These are phyloP conservation scores for Ennomos fuscantarius DNA, from an alignment of 2,888 invertebrate genomes.

Conservation along the genomic window DNA sequence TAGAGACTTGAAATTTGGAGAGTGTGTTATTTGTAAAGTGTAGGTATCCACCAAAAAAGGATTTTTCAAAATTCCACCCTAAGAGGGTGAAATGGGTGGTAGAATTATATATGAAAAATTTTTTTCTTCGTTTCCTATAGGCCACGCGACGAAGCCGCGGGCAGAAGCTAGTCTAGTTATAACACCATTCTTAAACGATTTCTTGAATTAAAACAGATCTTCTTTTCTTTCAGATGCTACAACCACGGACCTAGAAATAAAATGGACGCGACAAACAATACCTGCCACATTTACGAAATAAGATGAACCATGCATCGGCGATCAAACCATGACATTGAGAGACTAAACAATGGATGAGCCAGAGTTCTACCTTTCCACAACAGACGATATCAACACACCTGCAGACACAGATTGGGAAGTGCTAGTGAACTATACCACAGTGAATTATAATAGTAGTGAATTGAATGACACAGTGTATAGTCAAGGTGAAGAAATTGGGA, in stretches of 20 bases:
- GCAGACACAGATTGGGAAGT: slow-evolving; percentile 47
- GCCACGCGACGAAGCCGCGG: too few species aligned
- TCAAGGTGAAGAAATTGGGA: slow-evolving; percentile 44
- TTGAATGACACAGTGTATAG: slow-evolving; percentile 38
- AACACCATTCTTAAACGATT: background rate
- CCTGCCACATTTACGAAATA: slow-evolving; percentile 76
- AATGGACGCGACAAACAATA: slow-evolving; percentile 57
- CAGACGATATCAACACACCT: slow-evolving; percentile 35
- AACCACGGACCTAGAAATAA: slow-evolving; percentile 39
- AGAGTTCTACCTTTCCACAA: slow-evolving; percentile 45
- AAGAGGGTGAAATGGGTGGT: too few species aligned
- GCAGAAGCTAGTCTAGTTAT: background rate
- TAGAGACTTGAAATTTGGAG: too few species aligned
- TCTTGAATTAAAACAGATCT: slow-evolving; percentile 3
- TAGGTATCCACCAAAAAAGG: too few species aligned
- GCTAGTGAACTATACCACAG: slow-evolving; percentile 47
- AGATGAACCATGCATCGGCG: slow-evolving; percentile 73
- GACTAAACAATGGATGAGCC: slow-evolving; percentile 72
- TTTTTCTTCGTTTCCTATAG: too few species aligned
- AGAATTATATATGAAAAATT: too few species aligned
- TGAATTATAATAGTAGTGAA: slow-evolving; percentile 53
- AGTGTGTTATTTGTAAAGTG: too few species aligned
- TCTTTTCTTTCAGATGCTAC: slow-evolving; percentile 64
- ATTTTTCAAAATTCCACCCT: too few species aligned
- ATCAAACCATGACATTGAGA: slow-evolving; percentile 64